Evolutionary conservation across 2,113 vertebrate genomes (phyloP).

Genomic region (Madoqua kirkii): DNA sequence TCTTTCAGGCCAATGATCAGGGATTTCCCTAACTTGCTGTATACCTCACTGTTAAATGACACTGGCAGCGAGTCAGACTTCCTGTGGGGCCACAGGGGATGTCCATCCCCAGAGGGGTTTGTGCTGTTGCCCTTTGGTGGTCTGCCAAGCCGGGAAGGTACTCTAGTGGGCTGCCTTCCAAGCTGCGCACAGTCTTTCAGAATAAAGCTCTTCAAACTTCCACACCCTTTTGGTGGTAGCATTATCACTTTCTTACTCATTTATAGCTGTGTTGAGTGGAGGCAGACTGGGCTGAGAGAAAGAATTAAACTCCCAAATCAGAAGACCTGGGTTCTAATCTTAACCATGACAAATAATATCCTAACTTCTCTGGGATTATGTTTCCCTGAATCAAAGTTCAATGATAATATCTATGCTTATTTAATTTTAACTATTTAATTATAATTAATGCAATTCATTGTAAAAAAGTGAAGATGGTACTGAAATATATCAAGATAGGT

Average conservation of each 20-base stretch:
- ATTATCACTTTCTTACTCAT: background rate
- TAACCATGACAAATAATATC: background rate
- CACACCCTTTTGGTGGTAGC: background rate
- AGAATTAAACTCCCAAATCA: background rate
- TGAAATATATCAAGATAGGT: background rate
- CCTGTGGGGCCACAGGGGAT: accelerated
- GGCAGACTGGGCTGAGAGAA: background rate
- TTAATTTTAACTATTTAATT: background rate
- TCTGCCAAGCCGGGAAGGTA: background rate
- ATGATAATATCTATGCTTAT: background rate
- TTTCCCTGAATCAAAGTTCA: constrained; percentile 32
- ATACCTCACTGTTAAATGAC: background rate
- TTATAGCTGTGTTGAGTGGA: background rate
- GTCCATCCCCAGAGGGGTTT: no score
- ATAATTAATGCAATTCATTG: background rate
- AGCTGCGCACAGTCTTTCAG: background rate
- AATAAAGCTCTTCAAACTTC: background rate
- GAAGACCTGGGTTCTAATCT: background rate
- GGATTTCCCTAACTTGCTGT: background rate
- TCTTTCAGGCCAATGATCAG: background rate
- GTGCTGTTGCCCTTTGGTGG: background rate
- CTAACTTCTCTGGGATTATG: background rate
- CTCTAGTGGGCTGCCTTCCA: background rate
- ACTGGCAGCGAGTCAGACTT: background rate
- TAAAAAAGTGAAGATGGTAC: background rate